phyloP scores from a whole-genome alignment of 2,888 invertebrate genomes.

The Tromatobia lineatoria region DNA sequence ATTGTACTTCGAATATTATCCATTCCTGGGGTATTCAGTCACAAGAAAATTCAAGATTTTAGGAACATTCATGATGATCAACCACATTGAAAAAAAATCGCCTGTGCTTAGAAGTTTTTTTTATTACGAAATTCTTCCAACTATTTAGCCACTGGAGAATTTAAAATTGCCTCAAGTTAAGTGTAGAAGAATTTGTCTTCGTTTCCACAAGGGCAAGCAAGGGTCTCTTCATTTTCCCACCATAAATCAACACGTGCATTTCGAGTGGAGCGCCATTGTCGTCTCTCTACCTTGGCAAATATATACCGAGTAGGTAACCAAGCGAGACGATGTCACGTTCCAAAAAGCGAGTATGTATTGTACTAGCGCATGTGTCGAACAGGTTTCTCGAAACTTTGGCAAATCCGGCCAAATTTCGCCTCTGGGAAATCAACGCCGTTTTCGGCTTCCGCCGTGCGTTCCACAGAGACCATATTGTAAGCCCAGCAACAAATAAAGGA shows the following conservation, averaged over 20 bases:
- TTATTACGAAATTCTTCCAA: too few relatives aligned
- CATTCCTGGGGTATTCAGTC: too few relatives aligned
- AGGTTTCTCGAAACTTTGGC: not conserved
- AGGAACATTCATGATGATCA: too few relatives aligned
- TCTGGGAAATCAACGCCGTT: conserved; percentile 1
- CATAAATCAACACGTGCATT: conserved; percentile 37
- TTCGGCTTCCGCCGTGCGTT: not conserved
- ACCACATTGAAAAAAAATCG: too few relatives aligned
- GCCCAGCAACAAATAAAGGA: not conserved
- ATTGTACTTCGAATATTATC: too few relatives aligned
- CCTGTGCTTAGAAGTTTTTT: too few relatives aligned
- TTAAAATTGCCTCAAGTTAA: too few relatives aligned
- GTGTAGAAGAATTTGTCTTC: not conserved
- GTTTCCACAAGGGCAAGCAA: not conserved
- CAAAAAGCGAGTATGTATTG: not conserved
- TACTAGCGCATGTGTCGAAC: not conserved
- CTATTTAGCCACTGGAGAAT: too few relatives aligned
- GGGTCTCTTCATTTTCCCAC: conserved; percentile 27
- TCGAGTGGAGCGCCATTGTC: not conserved
- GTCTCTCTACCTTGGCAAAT: conserved; percentile 7
- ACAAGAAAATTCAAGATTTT: too few relatives aligned
- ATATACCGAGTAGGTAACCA: not conserved
- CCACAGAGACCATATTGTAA: conserved; percentile 14
- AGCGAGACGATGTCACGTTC: not conserved
- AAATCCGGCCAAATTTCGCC: not conserved